These are phyloP conservation scores for Cacoxenus indagator DNA, from an alignment of 2,888 invertebrate genomes.

Conservation along the genomic window DNA sequence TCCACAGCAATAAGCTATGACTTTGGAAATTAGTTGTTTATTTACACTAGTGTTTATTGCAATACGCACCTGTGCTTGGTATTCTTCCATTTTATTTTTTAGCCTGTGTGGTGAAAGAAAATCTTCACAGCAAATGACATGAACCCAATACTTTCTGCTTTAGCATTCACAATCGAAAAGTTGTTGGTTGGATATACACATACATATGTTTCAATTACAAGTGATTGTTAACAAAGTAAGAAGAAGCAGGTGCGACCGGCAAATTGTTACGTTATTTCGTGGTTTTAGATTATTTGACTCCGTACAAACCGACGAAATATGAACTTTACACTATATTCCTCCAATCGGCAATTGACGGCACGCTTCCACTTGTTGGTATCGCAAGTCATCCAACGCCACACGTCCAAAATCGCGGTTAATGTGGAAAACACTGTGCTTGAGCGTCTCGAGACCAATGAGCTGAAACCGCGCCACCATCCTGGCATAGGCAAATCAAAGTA, in stretches of 20 bases:
- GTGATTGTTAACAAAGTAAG: slow-evolving; percentile 24
- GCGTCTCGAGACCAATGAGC: slow-evolving; percentile 53
- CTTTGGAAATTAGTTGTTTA: not conserved
- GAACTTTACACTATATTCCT: slow-evolving; percentile 23
- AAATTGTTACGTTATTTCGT: slow-evolving; percentile 11
- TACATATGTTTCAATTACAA: not conserved
- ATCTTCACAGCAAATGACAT: too few species aligned
- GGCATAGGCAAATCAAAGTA: slow-evolving; percentile 75
- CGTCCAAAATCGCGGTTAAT: slow-evolving; percentile 63
- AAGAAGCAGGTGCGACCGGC: not conserved
- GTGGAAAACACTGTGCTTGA: slow-evolving; percentile 50
- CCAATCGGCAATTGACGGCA: not conserved
- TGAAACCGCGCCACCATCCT: slow-evolving; percentile 81
- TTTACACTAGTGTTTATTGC: not conserved
- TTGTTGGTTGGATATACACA: not conserved
- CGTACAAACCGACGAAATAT: slow-evolving; percentile 12
- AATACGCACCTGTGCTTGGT: slow-evolving; percentile 52
- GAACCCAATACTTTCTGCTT: too few species aligned
- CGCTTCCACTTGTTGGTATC: not conserved
- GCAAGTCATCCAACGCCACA: slow-evolving; percentile 43
- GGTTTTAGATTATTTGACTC: slow-evolving; percentile 14
- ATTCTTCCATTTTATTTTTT: slow-evolving; percentile 49
- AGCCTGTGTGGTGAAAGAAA: not conserved
- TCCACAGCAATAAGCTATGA: slow-evolving; percentile 76
- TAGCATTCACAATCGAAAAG: not conserved